Base-by-base conservation (phyloP, 2,888 invertebrate species). In the Leptopilina drosophilae region DNA sequence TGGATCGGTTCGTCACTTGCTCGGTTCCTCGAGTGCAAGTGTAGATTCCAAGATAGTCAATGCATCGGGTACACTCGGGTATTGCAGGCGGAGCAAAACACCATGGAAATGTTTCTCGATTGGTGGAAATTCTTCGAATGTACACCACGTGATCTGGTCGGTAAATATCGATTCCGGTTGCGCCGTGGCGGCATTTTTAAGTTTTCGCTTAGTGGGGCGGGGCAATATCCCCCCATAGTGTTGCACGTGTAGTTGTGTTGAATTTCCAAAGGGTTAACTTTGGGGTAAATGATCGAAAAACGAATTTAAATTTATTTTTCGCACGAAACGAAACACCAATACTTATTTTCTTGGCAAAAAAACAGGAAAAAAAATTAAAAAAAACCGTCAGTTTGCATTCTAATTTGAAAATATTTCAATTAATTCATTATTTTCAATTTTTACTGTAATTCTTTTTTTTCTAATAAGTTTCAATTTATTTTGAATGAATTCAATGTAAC, bases 151-250 rank as follows among this genome's bases (percentile, higher is more conserved):
- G 95, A 94, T 93, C 85, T 81, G 84, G 87, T 88, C 90, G 90
- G 89, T 93, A 94, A 94, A 94, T 95, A 95, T 95, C 94, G 95
- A 95, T 95, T 95, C 95, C 95, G 94, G 94, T 94, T 87, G 94
- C 94, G 94, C 94, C 93, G 94, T 95, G 95, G 95, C 95, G 95
- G 95, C 95, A 95, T 95, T 95, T 95, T 95, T 95, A 95, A 95
- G 94, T 95, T 95, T 92, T 92, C 91, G 88, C 84, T 81, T 59
- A 78, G 86, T 88, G 90, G 86, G 87, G 89, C 86, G 87, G 89
- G 83, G 87, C 88, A 80, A 85, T 82, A 83, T 81, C 84, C 81
- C 84, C 84, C 81, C 83, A 80, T 84, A 85, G 84, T 86, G 86
- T 86, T 49, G 49, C 73, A 73, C 73, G 73, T 73, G 73, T 73